Conservation (phyloP, 2,888 invertebrate genomes). For the Aphodius sticticus region DNA sequence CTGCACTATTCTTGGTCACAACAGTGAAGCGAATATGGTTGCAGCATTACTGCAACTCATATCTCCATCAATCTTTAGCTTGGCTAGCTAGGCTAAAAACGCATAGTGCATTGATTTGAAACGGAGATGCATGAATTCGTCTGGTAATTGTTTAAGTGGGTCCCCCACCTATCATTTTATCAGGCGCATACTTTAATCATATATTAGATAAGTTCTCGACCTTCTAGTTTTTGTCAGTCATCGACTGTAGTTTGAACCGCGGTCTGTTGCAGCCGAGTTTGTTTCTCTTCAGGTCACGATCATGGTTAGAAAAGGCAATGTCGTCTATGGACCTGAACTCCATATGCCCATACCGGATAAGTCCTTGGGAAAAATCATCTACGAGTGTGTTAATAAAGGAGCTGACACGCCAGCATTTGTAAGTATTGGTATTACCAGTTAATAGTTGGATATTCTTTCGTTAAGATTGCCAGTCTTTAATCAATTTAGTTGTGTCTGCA, state of each 20-base stretch:
- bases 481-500: too few species aligned
- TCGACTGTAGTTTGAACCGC: not conserved
- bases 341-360: constrained; percentile 10
- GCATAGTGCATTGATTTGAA: too few species aligned
- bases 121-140: not conserved
- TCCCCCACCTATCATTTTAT: not conserved
- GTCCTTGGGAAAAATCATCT: constrained; percentile 19
- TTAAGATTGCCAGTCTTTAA: too few species aligned
- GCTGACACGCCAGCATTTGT: constrained; percentile 24
- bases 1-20: too few species aligned
- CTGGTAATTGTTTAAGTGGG: not conserved
- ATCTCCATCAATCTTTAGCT: too few species aligned
- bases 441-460: too few species aligned
- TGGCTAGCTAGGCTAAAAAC: too few species aligned
- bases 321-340: constrained; percentile 31
- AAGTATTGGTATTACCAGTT: constrained; percentile 13
- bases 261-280: not conserved
- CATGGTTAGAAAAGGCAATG: constrained; percentile 16
- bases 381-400: constrained; percentile 13
- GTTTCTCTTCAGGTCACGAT: not conserved
- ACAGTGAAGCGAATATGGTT: too few species aligned
- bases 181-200: not conserved
- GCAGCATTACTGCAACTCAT: too few species aligned
- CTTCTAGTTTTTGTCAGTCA: not conserved
- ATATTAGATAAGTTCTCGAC: not conserved